Evolutionary conservation across 2,888 invertebrate species (phyloP), one percentile per base, ranked within the genome.

Genomic region (Morpho deidamia): DNA sequence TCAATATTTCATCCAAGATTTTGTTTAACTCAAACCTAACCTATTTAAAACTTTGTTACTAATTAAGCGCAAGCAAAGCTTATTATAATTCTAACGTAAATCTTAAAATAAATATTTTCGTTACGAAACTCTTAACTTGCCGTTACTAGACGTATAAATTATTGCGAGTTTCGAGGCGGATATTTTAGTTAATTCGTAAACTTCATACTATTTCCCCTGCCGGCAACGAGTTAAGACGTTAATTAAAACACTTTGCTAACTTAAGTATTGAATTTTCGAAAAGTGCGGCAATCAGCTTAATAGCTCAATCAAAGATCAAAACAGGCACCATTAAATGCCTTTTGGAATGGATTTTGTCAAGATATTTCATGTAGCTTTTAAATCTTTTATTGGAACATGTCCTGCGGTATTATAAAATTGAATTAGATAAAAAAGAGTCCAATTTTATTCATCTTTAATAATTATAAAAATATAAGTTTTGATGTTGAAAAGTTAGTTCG

Each of bases 221-320:
- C 73, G 76, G 77, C 76, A 76, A 71, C 71, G 78, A 86, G 79
- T 81, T 81, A 78, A 80, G 81, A 83, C 81, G 83, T 85, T 87
- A 85, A 87, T 87, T 86, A 84, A 87, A 88, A 83, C 87, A 83
- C 82, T 87, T 86, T 78, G 71, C 74, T 71, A 86, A 86, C 83
- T 87, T 86, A 86, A 78, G 83, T 79, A 83, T 83, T 83, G 80
- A 82, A 84, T 82, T 82, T 86, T 81, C 83, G 77, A 76, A 85
- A 57, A 86, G 85, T 82, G 82, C 79, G 72, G 85, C 79, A 85
- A 85, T 86, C 79, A 83, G 83, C 70, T 83, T 83, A 83, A 85
- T 81, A 76, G 74, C 78, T 83, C 82, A 82, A 84, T 86, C 83
- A 83, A 81, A 83, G 81, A 87, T 84, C 85, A 83, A 80, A 85